Conservation (phyloP, 2,797 vertebrate genomes). For the Karalla daura region DNA sequence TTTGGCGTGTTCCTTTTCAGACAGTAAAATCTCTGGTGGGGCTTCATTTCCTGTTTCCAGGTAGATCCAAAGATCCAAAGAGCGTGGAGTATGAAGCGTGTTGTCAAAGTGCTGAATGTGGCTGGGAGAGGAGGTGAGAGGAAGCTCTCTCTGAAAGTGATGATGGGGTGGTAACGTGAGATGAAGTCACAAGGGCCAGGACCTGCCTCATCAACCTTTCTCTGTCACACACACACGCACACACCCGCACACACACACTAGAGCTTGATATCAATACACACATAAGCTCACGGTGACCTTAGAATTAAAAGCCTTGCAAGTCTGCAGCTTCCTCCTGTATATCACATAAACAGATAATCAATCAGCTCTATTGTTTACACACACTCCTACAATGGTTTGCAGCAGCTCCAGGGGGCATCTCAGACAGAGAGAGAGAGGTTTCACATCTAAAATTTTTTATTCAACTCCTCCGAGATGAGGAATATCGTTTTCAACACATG, state of each 20-base stretch:
- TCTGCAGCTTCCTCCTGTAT: conserved; percentile 38
- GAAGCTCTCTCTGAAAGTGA: conserved; percentile 74
- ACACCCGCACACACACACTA: conserved; percentile 13
- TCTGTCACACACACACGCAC: conserved; percentile 18
- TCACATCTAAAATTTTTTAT: conserved; percentile 10
- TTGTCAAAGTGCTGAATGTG: conserved; percentile 54
- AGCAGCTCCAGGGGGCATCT: conserved; percentile 34
- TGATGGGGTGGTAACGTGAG: conserved; percentile 78
- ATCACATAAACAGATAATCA: conserved; percentile 54
- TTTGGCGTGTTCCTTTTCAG: not conserved
- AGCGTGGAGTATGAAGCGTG: conserved; percentile 21
- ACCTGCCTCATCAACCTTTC: conserved; percentile 65
- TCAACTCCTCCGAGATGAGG: not conserved
- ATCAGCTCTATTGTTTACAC: conserved; percentile 59
- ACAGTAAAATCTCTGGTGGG: not conserved
- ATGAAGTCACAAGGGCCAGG: conserved; percentile 65
- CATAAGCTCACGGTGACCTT: conserved; percentile 60
- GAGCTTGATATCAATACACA: conserved; percentile 45
- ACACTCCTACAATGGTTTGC: conserved; percentile 39
- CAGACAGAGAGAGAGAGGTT: conserved; percentile 48
- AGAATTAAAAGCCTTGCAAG: conserved; percentile 39
- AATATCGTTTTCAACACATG: conserved; percentile 1
- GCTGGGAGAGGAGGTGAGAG: conserved; percentile 57
- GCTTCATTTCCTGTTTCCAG: conserved; percentile 29
- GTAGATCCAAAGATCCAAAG: conserved; percentile 35